Conservation (phyloP, 2,113 vertebrate genomes). For the Nerophis lumbriciformis region DNA sequence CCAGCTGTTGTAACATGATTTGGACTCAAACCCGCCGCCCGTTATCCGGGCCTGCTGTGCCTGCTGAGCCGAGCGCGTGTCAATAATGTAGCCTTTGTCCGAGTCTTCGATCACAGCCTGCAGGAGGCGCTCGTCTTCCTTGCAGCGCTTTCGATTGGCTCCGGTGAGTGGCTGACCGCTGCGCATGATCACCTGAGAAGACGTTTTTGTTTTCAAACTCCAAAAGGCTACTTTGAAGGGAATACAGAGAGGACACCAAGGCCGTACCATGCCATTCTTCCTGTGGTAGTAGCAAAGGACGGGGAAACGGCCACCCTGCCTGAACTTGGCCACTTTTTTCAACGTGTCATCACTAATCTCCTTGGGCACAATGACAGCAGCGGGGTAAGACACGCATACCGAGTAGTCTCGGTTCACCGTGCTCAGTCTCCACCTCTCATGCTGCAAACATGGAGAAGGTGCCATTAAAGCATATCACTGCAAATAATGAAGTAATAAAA, state of each 20-base stretch:
- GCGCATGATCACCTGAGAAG: slow-evolving; percentile 74
- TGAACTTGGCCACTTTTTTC: slow-evolving; percentile 71
- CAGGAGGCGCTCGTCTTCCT: slow-evolving; percentile 75
- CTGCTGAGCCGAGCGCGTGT: slow-evolving; percentile 75
- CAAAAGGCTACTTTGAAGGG: background rate
- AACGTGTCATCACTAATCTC: slow-evolving; percentile 55
- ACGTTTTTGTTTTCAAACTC: background rate
- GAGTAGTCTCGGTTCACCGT: slow-evolving; percentile 72
- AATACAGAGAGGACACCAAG: background rate
- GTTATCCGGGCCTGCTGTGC: slow-evolving; percentile 76
- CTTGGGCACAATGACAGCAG: slow-evolving; percentile 67
- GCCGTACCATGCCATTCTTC: slow-evolving; percentile 71
- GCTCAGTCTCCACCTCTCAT: slow-evolving; percentile 75
- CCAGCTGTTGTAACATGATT: slow-evolving; percentile 73
- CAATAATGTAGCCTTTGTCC: slow-evolving; percentile 73
- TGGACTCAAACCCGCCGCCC: slow-evolving; percentile 77
- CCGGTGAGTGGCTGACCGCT: slow-evolving; percentile 79
- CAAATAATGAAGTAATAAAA: background rate
- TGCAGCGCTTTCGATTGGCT: slow-evolving; percentile 76
- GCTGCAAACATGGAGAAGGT: slow-evolving; percentile 56
- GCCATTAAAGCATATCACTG: background rate
- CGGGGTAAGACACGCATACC: slow-evolving; percentile 75
- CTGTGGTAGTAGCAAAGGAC: slow-evolving; percentile 78
- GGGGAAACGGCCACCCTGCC: slow-evolving; percentile 78
- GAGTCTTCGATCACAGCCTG: slow-evolving; percentile 44